Conservation (phyloP, 2,888 invertebrate species). For the Philaethria dido region DNA sequence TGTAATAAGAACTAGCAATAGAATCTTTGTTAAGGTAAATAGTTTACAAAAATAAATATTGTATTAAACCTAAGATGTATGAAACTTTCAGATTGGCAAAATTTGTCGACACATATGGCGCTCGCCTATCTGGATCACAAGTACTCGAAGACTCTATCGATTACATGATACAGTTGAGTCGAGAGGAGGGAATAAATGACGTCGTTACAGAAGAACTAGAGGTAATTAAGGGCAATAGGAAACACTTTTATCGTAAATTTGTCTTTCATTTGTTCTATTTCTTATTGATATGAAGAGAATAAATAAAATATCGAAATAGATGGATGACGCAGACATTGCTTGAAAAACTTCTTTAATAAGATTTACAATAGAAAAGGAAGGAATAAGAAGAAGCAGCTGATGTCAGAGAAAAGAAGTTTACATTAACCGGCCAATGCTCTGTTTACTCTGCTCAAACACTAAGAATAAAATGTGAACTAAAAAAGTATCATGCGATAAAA, state of each 20-base stretch:
- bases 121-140: conserved; percentile 85
- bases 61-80: neutral
- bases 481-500: no score
- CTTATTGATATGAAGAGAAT: neutral
- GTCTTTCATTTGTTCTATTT: neutral
- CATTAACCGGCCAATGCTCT: no score
- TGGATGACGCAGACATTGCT: neutral
- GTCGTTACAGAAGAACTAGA: conserved; percentile 88
- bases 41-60: neutral
- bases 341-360: no score
- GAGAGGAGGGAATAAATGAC: conserved; percentile 72
- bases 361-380: no score
- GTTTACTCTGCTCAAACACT: no score
- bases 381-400: no score
- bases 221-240: conserved; percentile 51
- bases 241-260: conserved; percentile 11
- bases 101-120: conserved; percentile 84
- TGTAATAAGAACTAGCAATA: no score
- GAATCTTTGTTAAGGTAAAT: no score
- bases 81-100: conserved; percentile 63
- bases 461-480: no score
- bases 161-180: conserved; percentile 81
- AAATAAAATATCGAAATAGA: neutral
- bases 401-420: no score
- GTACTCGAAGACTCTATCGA: conserved; percentile 87